phyloP scores from a whole-genome alignment of 1,140 invertebrate genomes.

The Zaprionus gabonicus region DNA sequence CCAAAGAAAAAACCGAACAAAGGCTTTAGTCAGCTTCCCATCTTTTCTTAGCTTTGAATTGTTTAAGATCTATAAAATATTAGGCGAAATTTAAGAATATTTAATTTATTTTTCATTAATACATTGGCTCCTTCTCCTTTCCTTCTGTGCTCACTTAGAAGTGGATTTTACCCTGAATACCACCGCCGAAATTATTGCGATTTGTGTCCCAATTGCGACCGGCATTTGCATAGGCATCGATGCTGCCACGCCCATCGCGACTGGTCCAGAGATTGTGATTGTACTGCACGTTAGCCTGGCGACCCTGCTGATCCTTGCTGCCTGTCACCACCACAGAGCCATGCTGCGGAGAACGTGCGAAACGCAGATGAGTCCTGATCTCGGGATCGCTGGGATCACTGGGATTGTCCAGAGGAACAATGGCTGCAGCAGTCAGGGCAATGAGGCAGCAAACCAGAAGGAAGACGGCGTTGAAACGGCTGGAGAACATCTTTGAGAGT shows the following conservation, averaged over 20 bases:
- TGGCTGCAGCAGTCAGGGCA: conserved; percentile 20
- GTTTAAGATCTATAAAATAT: background rate
- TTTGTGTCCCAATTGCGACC: conserved; percentile 64
- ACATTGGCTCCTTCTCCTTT: background rate
- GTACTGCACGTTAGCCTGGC: conserved; percentile 59
- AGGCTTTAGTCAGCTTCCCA: background rate
- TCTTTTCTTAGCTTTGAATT: background rate
- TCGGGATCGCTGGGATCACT: background rate
- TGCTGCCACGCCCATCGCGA: conserved; percentile 63
- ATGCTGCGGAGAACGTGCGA: conserved; percentile 46
- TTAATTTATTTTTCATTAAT: background rate
- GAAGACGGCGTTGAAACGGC: background rate
- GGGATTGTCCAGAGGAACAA: background rate
- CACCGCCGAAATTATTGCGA: conserved; percentile 62
- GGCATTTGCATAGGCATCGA: conserved; percentile 77
- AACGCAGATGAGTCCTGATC: conserved; percentile 21
- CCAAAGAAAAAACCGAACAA: background rate
- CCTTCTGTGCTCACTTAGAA: conserved; percentile 41
- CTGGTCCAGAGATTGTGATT: conserved; percentile 70
- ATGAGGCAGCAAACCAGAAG: conserved; percentile 27
- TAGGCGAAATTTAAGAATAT: background rate
- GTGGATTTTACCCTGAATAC: conserved; percentile 50
- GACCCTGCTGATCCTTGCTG: conserved; percentile 56
- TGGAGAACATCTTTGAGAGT: background rate
- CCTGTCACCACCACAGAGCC: conserved; percentile 50